A percentile compares a stretch with the other conserved stretches of the same genome.
Conservation (phyloP, 2,888 invertebrate species). For the Cryptocheilus praepositus region DNA sequence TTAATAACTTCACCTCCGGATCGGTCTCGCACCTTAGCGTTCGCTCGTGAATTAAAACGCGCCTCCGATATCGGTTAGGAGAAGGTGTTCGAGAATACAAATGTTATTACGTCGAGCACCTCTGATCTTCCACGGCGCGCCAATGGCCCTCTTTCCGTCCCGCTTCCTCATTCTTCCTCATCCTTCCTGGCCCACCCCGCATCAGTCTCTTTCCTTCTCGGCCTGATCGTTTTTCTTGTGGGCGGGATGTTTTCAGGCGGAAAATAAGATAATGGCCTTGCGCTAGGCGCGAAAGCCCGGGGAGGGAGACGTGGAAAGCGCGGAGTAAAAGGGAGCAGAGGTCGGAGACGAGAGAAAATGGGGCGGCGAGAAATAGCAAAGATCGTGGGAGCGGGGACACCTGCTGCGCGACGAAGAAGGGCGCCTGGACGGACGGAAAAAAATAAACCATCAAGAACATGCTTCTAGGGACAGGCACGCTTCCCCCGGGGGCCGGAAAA, state of each 20-base stretch:
- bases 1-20: slow-evolving; percentile 1
- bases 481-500: too few relatives aligned
- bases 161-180: slow-evolving; percentile 7
- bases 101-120: slow-evolving; percentile 55
- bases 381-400: slow-evolving; percentile 68
- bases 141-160: slow-evolving; percentile 41
- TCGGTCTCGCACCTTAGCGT: slow-evolving; percentile 21
- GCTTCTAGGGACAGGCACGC: background rate
- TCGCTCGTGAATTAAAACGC: slow-evolving; percentile 29
- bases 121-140: slow-evolving; percentile 52
- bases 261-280: slow-evolving; percentile 74
- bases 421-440: slow-evolving; percentile 34
- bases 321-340: slow-evolving; percentile 31
- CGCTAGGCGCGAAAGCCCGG: slow-evolving; percentile 60
- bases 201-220: slow-evolving; percentile 26
- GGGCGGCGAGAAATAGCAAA: slow-evolving; percentile 59
- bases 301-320: slow-evolving; percentile 41
- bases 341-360: slow-evolving; percentile 53
- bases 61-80: slow-evolving; percentile 30
- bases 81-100: slow-evolving; percentile 50
- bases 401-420: slow-evolving; percentile 48
- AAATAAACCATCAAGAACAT: slow-evolving; percentile 33
- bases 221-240: slow-evolving; percentile 70
- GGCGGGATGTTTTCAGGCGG: slow-evolving; percentile 71
- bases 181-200: background rate